Base-by-base conservation (phyloP, 2,113 vertebrate species). In the Charina bottae region DNA sequence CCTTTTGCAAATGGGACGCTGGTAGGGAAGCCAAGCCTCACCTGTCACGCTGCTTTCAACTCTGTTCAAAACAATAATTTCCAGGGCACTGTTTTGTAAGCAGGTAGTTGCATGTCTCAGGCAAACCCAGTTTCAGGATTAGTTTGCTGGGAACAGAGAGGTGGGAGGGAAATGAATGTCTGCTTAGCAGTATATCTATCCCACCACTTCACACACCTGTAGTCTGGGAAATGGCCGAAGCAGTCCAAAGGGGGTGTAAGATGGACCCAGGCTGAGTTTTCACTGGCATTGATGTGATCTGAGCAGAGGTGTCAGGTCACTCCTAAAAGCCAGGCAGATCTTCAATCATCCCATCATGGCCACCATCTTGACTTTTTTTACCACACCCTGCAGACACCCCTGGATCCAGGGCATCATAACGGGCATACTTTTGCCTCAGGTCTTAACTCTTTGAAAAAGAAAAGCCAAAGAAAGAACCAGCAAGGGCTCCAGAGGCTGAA, bases 391-490 rank as follows among this genome's bases (percentile, higher is more conserved):
- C 6, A 7, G 49, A 49, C 6, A 49, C 49, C 49, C 6, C 49
- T 49, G 49, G 49, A 49, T 49, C 49, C 49, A 49, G 5, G 49
- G 49, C 4, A 49, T 49, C 49, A 49, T 3, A 1, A 2, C 64
- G 91, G 55, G 59, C 93, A 33, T 13, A n/a, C n/a, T 42, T 89
- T 53, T 91, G 88, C 86, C 1, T 53, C 89, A 91, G 91, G 85
- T 12, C 83, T 93, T 94, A n/a, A 42, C 91, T 92, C 84, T 94
- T 90, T 72, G 64, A 93, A 91, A 93, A 17, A 89, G 23, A 88
- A 49, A 92, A 88, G 94, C 92, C 92, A 92, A 96, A 96, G 24
- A 92, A 93, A 95, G 49, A 49, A 49, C 49, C 49, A 6, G 49
- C 49, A 6, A 49, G 6, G 49, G 4, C 5, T 49, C 4, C 4